Conservation (phyloP, 2,797 vertebrate species). For the Gymnothorax reevesii region DNA sequence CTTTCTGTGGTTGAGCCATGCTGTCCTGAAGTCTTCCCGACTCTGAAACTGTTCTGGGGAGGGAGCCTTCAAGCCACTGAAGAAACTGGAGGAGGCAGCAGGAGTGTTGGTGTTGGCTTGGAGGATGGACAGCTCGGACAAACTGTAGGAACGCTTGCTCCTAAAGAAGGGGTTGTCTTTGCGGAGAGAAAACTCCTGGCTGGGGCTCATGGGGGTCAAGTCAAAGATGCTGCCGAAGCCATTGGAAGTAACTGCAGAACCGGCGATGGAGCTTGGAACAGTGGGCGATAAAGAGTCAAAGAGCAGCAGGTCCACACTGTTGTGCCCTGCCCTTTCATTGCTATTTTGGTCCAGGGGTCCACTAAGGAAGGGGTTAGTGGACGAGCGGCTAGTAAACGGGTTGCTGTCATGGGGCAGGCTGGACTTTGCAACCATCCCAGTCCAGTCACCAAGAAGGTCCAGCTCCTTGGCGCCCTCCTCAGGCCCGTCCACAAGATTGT, state of each 20-base stretch:
- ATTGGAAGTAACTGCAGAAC: constrained; percentile 61
- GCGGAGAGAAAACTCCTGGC: constrained; percentile 53
- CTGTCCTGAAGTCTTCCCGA: constrained; percentile 90
- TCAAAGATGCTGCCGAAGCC: constrained; percentile 73
- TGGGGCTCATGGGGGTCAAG: constrained; percentile 56
- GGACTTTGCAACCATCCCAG: constrained; percentile 67
- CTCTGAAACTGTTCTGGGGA: constrained; percentile 93
- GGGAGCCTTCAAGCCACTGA: constrained; percentile 86
- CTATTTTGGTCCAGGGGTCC: constrained; percentile 66
- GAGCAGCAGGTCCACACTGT: constrained; percentile 76
- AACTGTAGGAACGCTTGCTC: constrained; percentile 95
- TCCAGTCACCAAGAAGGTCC: constrained; percentile 84
- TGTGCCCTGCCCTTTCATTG: constrained; percentile 60
- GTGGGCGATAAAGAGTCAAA: constrained; percentile 73
- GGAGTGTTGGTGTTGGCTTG: constrained; percentile 80
- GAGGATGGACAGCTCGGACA: constrained; percentile 90
- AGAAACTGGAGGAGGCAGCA: constrained; percentile 68
- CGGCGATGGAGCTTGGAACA: constrained; percentile 57
- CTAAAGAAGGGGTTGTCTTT: constrained; percentile 91
- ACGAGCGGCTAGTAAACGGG: constrained; percentile 80
- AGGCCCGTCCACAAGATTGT: constrained; percentile 79
- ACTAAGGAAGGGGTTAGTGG: constrained; percentile 88
- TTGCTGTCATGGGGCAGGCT: constrained; percentile 75
- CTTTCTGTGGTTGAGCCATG: constrained; percentile 93
- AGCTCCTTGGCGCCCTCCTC: constrained; percentile 83